Conservation (phyloP, 2,888 invertebrate species). For the Coelinius sp. region DNA sequence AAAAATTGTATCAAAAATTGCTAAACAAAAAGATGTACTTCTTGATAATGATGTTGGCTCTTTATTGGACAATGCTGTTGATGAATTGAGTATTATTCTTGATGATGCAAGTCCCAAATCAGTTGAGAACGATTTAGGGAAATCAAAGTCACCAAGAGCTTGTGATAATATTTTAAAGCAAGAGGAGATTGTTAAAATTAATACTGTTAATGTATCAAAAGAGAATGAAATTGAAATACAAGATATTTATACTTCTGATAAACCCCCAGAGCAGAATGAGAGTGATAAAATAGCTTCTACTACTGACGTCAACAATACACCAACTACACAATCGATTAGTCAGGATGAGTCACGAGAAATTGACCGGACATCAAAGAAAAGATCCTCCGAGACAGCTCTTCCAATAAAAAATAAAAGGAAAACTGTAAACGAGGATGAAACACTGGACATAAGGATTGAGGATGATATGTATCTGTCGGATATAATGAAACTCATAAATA, state of each 20-base stretch:
- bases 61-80: constrained; percentile 57
- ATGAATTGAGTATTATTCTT: constrained; percentile 58
- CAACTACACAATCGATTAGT: background rate
- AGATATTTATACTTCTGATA: background rate
- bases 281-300: background rate
- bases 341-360: constrained; percentile 25
- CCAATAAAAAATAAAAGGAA: constrained; percentile 59
- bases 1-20: constrained; percentile 68
- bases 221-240: background rate
- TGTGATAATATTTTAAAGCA: constrained; percentile 23
- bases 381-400: constrained; percentile 55
- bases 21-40: constrained; percentile 65
- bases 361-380: constrained; percentile 55
- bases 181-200: constrained; percentile 28
- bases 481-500: constrained; percentile 60
- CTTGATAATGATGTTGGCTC: constrained; percentile 60
- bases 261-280: background rate
- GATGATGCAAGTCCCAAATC: constrained; percentile 51
- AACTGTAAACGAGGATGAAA: constrained; percentile 47
- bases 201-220: constrained; percentile 21
- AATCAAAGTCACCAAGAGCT: constrained; percentile 29
- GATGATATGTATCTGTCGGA: constrained; percentile 58
- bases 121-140: constrained; percentile 17
- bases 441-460: constrained; percentile 45
- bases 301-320: background rate